Percentiles rank a stretch among this genome's conserved stretches.
Evolutionary conservation across 2,888 invertebrate species (phyloP).

Genomic region (Empis livida): DNA sequence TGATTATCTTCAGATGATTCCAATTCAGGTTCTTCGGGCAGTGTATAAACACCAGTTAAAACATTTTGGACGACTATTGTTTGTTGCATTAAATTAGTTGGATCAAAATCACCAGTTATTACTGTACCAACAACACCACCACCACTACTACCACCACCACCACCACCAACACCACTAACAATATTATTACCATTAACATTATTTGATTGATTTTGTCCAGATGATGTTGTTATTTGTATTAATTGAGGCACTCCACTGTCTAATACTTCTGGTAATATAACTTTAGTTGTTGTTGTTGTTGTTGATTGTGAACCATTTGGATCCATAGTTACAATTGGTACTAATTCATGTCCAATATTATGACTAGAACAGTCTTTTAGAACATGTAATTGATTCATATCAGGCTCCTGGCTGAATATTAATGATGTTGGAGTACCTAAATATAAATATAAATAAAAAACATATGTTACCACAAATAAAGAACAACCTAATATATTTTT

Average conservation of each 20-base stretch:
- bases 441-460: neutral
- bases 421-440: conserved; percentile 41
- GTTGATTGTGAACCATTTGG: conserved; percentile 22
- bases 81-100: conserved; percentile 4
- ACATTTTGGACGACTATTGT: conserved; percentile 19
- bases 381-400: conserved; percentile 27
- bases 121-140: conserved; percentile 16
- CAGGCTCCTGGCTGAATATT: conserved; percentile 25
- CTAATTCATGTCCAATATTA: conserved; percentile 29
- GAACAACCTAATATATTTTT: too few species aligned
- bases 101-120: conserved; percentile 14
- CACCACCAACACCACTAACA: conserved; percentile 14
- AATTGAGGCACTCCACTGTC: conserved; percentile 12
- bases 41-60: conserved; percentile 42
- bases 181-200: neutral
- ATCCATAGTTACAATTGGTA: conserved; percentile 35
- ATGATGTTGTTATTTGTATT: conserved; percentile 8
- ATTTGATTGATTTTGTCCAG: conserved; percentile 3
- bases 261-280: conserved; percentile 12
- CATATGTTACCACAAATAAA: neutral
- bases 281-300: conserved; percentile 9
- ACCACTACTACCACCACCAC: conserved; percentile 13
- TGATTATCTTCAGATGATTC: conserved; percentile 35
- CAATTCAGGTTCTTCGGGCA: conserved; percentile 43
- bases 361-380: conserved; percentile 33